Evolutionary conservation across 2,797 vertebrate species (phyloP).

Genomic region (Echiichthys vipera): DNA sequence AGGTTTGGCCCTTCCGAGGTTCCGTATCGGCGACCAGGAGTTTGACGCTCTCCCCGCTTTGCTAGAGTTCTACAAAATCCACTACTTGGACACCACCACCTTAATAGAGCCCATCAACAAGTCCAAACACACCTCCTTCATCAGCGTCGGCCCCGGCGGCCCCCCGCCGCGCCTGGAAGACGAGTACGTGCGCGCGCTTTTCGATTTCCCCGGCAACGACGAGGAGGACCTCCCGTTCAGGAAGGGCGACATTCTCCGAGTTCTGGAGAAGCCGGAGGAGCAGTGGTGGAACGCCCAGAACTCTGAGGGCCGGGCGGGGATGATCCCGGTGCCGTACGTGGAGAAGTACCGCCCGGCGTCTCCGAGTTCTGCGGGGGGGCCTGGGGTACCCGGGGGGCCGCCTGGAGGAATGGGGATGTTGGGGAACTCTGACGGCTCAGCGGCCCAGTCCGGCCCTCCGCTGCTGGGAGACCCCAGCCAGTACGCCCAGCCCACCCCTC

Average conservation of each 20-base stretch:
- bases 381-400: slow-evolving; percentile 72
- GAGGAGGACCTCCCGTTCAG: slow-evolving; percentile 99
- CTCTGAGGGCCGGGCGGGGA: slow-evolving; percentile 93
- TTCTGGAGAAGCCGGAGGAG: slow-evolving; percentile 98
- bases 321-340: slow-evolving; percentile 99
- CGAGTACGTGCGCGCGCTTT: slow-evolving; percentile 95
- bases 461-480: slow-evolving; percentile 95
- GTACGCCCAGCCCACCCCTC: slow-evolving; percentile 97
- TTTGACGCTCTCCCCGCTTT: slow-evolving; percentile 96
- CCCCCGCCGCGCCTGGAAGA: slow-evolving; percentile 91
- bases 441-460: slow-evolving; percentile 84
- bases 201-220: slow-evolving; percentile 98
- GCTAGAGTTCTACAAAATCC: slow-evolving; percentile 99
- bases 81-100: slow-evolving; percentile 99
- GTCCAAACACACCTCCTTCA: slow-evolving; percentile 88
- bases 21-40: slow-evolving; percentile 98
- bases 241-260: slow-evolving; percentile 95
- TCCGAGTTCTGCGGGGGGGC: slow-evolving; percentile 88
- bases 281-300: slow-evolving; percentile 99
- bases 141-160: slow-evolving; percentile 62
- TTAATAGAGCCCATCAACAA: slow-evolving; percentile 96
- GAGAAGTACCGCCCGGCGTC: slow-evolving; percentile 95
- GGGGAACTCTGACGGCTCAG: slow-evolving; percentile 91
- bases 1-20: slow-evolving; percentile 89
- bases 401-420: slow-evolving; percentile 57